Evolutionary conservation across 2,113 vertebrate genomes (phyloP), one percentile per base, ranked within the genome.

Genomic region (Chinchilla lanigera): DNA sequence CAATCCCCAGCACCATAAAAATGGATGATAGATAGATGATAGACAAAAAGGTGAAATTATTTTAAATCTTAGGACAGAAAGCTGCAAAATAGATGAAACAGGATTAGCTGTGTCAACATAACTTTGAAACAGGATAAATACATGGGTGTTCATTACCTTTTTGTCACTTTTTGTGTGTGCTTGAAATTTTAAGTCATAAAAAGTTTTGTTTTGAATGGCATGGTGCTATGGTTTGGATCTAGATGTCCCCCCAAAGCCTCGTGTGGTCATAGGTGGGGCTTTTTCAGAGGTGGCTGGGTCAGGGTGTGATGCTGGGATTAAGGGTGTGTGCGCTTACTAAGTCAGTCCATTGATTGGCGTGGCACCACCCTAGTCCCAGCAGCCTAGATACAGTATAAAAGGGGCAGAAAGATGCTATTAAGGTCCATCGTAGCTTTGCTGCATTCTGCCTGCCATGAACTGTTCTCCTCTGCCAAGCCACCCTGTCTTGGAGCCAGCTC

Each of bases 161-260:
- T 50, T 69, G 73, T 60, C 54, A 44, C 58, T 86, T 82, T 87
- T 54, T 81, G 52, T 97, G 83, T 77, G 47, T 35, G 41, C 44
- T 89, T 82, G 38, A 84, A 73, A 69, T 75, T 89, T 97, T 77
- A 80, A 84, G n/a, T 33, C 56, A 63, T 94, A 33, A 84, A 94
- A 78, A 73, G 24, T 44, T 60, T 93, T 54, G 6, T 77, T 94
- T 94, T 90, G 67, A 81, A 93, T 94, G 20, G 11, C 65, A 81
- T 61, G 47, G 22, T 69, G 33, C 65, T 69, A 69, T 69, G 65
- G 33, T 35, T 69, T n/a, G 16, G 35, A 16, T n/a, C 14, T 69
- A n/a, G 35, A n/a, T n/a, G 35, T n/a, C 65, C 65, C 65, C 8
- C 35, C 33, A 69, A 69, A 69, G 65, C 35, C 33, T 69, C 65